Percentiles rank a stretch among this genome's conserved stretches.
These are phyloP conservation scores for Lutjanus erythropterus DNA, from an alignment of 2,113 vertebrate species.

Conservation along the genomic window DNA sequence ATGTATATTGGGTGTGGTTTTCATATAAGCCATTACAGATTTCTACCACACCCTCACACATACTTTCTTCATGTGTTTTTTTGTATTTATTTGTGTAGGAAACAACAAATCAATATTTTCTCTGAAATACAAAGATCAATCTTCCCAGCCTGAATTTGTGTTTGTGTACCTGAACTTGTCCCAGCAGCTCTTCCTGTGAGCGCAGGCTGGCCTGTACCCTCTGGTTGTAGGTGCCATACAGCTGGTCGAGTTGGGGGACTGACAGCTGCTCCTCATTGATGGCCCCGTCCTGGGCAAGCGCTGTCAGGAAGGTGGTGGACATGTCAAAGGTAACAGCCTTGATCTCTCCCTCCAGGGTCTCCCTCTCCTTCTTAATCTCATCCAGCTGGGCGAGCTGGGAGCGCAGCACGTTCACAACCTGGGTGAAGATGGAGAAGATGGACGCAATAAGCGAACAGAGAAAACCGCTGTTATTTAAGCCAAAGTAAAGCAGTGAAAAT, in stretches of 20 bases:
- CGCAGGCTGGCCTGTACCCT: slow-evolving; percentile 92
- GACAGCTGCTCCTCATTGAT: slow-evolving; percentile 96
- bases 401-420: slow-evolving; percentile 93
- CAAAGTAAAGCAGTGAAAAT: too few species aligned
- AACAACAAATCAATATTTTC: background rate
- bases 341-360: slow-evolving; percentile 92
- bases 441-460: background rate
- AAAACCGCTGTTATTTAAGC: too few species aligned
- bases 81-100: too few species aligned
- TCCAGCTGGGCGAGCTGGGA: slow-evolving; percentile 90
- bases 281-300: slow-evolving; percentile 93
- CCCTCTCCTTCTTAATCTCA: slow-evolving; percentile 93
- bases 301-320: slow-evolving; percentile 92
- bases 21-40: too few species aligned
- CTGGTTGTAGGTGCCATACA: slow-evolving; percentile 91
- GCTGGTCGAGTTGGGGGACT: slow-evolving; percentile 89
- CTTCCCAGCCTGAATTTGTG: background rate
- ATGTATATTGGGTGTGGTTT: too few species aligned
- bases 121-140: background rate
- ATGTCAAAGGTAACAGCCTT: slow-evolving; percentile 96
- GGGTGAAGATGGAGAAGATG: slow-evolving; percentile 24
- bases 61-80: too few species aligned
- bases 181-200: slow-evolving; percentile 93
- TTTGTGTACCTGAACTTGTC: slow-evolving; percentile 85
- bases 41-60: too few species aligned